phyloP scores from a whole-genome alignment of 2,797 vertebrate species.

The Schizopygopsis malacanthus region DNA sequence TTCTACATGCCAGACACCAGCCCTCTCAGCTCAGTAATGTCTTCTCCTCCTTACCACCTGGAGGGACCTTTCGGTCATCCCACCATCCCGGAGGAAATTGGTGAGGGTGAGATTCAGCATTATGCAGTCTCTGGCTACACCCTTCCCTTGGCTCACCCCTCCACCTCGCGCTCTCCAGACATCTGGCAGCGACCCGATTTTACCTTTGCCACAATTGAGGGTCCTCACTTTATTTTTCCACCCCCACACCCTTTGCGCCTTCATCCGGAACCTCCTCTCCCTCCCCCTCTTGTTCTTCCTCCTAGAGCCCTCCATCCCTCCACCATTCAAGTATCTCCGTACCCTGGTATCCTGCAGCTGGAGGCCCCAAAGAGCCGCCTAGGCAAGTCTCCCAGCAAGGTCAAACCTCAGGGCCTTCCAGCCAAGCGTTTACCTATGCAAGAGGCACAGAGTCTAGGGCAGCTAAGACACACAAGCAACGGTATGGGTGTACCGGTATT shows the following conservation, averaged over 20 bases:
- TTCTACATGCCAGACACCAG: conserved; percentile 99
- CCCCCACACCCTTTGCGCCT: conserved; percentile 87
- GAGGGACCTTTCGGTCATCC: conserved; percentile 94
- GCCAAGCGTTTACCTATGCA: conserved; percentile 98
- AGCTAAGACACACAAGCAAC: conserved; percentile 98
- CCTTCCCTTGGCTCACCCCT: conserved; percentile 91
- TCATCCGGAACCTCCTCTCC: conserved; percentile 84
- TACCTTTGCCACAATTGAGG: conserved; percentile 90
- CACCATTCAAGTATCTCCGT: conserved; percentile 86
- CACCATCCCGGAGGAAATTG: conserved; percentile 94
- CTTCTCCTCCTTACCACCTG: conserved; percentile 89
- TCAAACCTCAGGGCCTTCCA: conserved; percentile 83
- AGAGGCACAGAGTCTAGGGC: conserved; percentile 93
- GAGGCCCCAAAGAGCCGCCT: conserved; percentile 90
- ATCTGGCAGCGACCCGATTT: conserved; percentile 95
- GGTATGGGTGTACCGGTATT: conserved; percentile 97
- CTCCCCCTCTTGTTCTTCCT: conserved; percentile 87
- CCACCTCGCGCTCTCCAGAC: conserved; percentile 92
- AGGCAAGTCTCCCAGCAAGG: conserved; percentile 91
- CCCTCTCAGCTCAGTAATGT: conserved; percentile 97
- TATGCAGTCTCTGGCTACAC: conserved; percentile 92
- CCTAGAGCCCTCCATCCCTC: conserved; percentile 84
- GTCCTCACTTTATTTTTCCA: conserved; percentile 92
- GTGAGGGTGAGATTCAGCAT: conserved; percentile 84
- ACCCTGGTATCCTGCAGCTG: conserved; percentile 92